Evolutionary conservation across 2,888 invertebrate genomes (phyloP), one percentile per base, ranked within the genome.

Genomic region (Pycnomerus fuliginosus): DNA sequence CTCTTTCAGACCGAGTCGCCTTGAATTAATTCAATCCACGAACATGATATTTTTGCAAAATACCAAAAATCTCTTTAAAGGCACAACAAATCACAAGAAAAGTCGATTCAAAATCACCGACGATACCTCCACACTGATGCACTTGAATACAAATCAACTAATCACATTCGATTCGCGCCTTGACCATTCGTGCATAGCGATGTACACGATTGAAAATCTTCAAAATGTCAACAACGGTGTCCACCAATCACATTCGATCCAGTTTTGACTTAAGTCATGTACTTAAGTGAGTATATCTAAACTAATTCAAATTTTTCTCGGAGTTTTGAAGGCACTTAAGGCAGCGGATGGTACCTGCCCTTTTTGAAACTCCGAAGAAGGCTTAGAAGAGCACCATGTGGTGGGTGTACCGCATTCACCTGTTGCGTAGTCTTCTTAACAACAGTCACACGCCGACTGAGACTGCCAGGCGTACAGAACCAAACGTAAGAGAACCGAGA

Each of bases 381-480:
- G 44, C 52, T 48, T 50, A 37, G 36, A 41, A 41, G 32, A 48
- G 51, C 56, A 61, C 61, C 65, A 62, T 64, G 64, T 60, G 62
- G 65, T 64, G 63, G 60, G 62, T 58, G 62, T 60, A 56, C 52
- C 56, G 57, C 44, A 39, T 47, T 55, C 55, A 56, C 58, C 59
- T 61, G 60, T 61, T 65, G 62, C 65, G 64, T 61, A 64, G 63
- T 63, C 44, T 49, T 52, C 55, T 55, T 61, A 58, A 58, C 62
- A 65, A 67, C 68, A 64, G 64, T 62, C 65, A 61, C 64, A 67
- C 65, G 67, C 65, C 64, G 63, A 68, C 68, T n/a, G n/a, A n/a
- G n/a, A n/a, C n/a, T n/a, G 48, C 48, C 48, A 44, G 43, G 38
- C 48, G 55, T 37, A 32, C 34, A 41, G 49, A 42, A n/a, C n/a